phyloP scores from a whole-genome alignment of 2,113 vertebrate genomes.

The Orientallactaga bullata region DNA sequence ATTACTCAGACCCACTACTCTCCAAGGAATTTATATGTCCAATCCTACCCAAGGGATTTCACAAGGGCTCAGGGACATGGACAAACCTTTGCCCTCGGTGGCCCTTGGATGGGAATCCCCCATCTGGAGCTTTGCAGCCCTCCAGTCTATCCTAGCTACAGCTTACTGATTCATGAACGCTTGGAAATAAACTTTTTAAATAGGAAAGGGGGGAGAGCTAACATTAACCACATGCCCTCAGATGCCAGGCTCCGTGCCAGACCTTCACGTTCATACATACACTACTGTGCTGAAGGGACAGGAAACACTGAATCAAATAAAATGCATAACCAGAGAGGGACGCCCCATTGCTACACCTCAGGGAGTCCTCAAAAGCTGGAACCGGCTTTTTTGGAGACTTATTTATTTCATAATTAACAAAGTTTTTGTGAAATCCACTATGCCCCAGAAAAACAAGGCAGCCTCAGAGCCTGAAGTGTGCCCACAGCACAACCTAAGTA shows the following conservation, averaged over 20 bases:
- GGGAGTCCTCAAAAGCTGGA: background rate
- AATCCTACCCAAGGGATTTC: background rate
- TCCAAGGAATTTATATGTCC: background rate
- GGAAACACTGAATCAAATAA: background rate
- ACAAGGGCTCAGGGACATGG: background rate
- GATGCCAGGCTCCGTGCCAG: background rate
- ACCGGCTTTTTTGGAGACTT: background rate
- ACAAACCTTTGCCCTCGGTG: background rate
- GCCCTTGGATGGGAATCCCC: background rate
- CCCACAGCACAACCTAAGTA: background rate
- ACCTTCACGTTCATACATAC: background rate
- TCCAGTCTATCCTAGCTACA: background rate
- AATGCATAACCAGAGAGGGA: background rate
- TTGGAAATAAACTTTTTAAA: background rate
- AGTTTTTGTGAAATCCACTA: background rate
- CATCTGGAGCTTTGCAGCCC: background rate
- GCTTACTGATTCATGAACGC: background rate
- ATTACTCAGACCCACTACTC: background rate
- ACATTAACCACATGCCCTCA: background rate
- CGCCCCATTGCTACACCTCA: rapidly evolving
- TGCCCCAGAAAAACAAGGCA: background rate
- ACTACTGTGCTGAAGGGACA: background rate
- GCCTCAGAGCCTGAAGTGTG: background rate
- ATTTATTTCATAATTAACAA: conserved; percentile 34
- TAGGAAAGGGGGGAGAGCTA: background rate